Evolutionary conservation across 2,797 vertebrate species (phyloP).

Genomic region (Pangasius djambal): DNA sequence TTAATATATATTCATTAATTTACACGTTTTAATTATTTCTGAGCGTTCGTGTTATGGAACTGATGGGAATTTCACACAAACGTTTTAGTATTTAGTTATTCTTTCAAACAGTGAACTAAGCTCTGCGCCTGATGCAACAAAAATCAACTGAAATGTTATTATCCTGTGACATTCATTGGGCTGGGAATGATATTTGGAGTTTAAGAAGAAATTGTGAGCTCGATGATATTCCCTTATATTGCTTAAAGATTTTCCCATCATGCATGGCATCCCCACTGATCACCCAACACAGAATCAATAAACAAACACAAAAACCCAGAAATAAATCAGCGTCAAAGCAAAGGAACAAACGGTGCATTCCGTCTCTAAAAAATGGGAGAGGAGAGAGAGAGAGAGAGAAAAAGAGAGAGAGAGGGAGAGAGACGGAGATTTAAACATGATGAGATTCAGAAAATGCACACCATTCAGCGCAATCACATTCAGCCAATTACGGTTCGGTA

Average conservation of each 20-base stretch:
- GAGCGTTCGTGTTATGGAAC: neutral
- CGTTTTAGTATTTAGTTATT: neutral
- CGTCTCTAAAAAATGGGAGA: slow-evolving; percentile 64
- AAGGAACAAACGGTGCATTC: slow-evolving; percentile 68
- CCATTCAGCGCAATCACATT: slow-evolving; percentile 71
- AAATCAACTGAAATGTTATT: neutral
- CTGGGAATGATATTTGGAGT: slow-evolving; percentile 9
- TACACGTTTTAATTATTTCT: neutral
- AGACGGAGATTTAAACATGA: slow-evolving; percentile 73
- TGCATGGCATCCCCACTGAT: slow-evolving; percentile 69
- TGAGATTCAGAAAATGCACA: slow-evolving; percentile 71
- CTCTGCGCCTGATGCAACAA: slow-evolving; percentile 14
- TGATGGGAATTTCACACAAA: neutral
- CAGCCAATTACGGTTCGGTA: slow-evolving; percentile 77
- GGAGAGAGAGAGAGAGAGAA: slow-evolving; percentile 68
- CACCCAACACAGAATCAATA: slow-evolving; percentile 64
- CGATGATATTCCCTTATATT: slow-evolving; percentile 62
- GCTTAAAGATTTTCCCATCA: slow-evolving; percentile 68
- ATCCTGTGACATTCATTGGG: neutral
- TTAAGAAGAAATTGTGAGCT: slow-evolving; percentile 58
- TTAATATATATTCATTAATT: neutral
- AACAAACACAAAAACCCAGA: slow-evolving; percentile 60
- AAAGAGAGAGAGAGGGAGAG: slow-evolving; percentile 58
- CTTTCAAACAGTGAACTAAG: neutral
- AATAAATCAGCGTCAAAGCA: slow-evolving; percentile 60